Percentiles rank a stretch among this genome's conserved stretches.
These are phyloP conservation scores for Bombyx mandarina DNA, from an alignment of 1,140 invertebrate species.

Conservation along the genomic window DNA sequence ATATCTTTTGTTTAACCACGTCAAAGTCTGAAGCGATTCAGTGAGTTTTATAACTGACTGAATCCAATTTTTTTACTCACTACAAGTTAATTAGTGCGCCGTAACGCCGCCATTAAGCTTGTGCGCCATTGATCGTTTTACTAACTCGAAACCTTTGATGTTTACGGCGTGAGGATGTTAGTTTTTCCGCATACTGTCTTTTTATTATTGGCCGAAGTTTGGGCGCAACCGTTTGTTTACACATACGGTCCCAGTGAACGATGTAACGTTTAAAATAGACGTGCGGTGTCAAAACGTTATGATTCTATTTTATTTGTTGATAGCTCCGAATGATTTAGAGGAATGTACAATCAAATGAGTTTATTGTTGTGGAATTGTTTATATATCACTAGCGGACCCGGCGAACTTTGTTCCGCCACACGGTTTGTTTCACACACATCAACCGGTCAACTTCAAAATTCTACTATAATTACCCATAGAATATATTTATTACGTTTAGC, in stretches of 20 bases:
- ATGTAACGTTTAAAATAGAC: slow-evolving; percentile 54
- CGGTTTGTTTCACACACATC: no score
- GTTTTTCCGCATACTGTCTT: slow-evolving; percentile 68
- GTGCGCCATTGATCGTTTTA: slow-evolving; percentile 52
- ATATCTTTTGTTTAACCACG: slow-evolving; percentile 6
- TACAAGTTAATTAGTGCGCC: slow-evolving; percentile 37
- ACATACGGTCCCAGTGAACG: slow-evolving; percentile 45
- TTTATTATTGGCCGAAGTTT: slow-evolving; percentile 69
- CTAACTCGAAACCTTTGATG: slow-evolving; percentile 51
- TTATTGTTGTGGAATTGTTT: no score
- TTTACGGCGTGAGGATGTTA: slow-evolving; percentile 64
- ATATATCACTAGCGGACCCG: no score
- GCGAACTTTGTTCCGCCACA: no score
- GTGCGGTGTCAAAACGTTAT: slow-evolving; percentile 64
- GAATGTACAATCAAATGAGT: no score
- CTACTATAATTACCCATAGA: no score
- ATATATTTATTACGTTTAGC: no score
- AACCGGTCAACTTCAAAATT: no score
- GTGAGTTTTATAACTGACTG: slow-evolving; percentile 7
- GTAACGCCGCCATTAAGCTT: slow-evolving; percentile 28
- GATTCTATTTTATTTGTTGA: slow-evolving; percentile 27
- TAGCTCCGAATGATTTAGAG: not conserved
- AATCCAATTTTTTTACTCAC: slow-evolving; percentile 19
- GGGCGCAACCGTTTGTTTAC: slow-evolving; percentile 60
- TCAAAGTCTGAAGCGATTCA: slow-evolving; percentile 6